Conservation (phyloP, 2,888 invertebrate genomes). For the Apodemia zela region DNA sequence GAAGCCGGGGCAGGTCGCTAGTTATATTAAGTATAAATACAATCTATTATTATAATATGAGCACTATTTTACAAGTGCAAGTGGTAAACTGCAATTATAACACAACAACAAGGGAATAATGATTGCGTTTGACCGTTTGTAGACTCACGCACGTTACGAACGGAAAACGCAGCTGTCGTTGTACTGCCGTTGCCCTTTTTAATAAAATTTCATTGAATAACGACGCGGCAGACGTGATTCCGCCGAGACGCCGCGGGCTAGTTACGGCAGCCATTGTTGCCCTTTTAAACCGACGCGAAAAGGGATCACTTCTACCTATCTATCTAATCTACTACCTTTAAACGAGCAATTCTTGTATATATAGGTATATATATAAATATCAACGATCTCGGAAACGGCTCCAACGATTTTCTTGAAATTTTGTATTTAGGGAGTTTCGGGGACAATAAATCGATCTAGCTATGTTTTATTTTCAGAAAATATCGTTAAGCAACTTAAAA, state of each 20-base stretch:
- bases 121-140: slow-evolving; percentile 39
- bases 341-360: too few species aligned
- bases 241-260: slow-evolving; percentile 9
- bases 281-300: not conserved
- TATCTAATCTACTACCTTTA: too few species aligned
- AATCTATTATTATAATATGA: not conserved
- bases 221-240: slow-evolving; percentile 27
- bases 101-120: not conserved
- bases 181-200: slow-evolving; percentile 40
- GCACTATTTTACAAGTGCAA: not conserved
- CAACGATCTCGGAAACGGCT: too few species aligned
- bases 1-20: too few species aligned
- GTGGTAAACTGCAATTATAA: not conserved
- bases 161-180: slow-evolving; percentile 42
- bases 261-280: slow-evolving; percentile 11
- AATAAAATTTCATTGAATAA: slow-evolving; percentile 47
- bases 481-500: too few species aligned
- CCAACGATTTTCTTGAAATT: too few species aligned
- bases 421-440: too few species aligned
- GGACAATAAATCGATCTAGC: too few species aligned
- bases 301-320: too few species aligned
- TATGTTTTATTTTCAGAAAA: too few species aligned
- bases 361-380: too few species aligned
- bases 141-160: slow-evolving; percentile 37
- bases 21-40: too few species aligned